phyloP scores from a whole-genome alignment of 2,113 vertebrate species.

The Tauraco erythrolophus region DNA sequence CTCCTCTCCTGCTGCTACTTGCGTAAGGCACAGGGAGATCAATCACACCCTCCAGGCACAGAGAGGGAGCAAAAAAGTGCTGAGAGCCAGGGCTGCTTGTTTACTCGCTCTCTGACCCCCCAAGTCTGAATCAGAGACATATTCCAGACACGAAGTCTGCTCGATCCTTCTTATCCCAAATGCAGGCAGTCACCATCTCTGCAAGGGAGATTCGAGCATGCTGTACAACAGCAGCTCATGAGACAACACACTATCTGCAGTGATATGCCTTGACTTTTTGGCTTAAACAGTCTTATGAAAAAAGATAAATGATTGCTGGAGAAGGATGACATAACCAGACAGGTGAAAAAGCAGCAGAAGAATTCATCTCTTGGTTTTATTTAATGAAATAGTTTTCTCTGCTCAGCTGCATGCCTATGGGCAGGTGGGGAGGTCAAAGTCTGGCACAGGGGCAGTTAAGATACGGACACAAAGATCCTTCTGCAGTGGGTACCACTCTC shows the following conservation, averaged over 20 bases:
- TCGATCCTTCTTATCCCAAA: rapidly evolving
- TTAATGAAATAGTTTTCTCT: neutral
- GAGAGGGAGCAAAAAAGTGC: neutral
- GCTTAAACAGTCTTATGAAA: neutral
- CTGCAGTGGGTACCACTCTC: neutral
- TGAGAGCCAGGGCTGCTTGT: neutral
- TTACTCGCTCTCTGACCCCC: neutral
- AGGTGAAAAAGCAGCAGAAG: neutral
- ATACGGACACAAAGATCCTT: neutral
- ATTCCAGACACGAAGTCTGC: neutral
- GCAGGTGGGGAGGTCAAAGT: neutral
- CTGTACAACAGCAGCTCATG: neutral
- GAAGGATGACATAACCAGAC: neutral
- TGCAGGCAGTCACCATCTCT: neutral
- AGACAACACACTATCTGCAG: neutral
- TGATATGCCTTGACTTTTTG: neutral
- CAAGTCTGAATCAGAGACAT: neutral
- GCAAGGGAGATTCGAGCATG: neutral
- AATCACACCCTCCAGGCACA: neutral
- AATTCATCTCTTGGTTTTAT: neutral
- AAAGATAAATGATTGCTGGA: neutral
- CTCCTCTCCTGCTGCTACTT: neutral
- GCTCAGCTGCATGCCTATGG: neutral
- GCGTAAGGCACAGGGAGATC: neutral
- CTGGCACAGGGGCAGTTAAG: neutral